Conservation (phyloP, 2,113 vertebrate genomes). For the Ahaetulla prasina region DNA sequence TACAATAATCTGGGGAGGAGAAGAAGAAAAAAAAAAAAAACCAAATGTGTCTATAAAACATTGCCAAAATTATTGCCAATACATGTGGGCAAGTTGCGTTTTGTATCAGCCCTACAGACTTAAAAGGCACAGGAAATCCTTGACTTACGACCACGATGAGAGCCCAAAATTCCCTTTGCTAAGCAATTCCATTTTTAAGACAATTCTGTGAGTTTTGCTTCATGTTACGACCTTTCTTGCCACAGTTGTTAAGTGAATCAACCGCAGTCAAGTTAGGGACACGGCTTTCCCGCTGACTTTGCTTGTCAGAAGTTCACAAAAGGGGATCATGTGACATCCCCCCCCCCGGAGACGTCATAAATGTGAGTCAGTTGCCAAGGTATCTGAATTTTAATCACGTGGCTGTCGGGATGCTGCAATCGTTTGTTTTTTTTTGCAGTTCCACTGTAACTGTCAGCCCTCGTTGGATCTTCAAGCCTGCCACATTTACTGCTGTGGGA, state of each 20-base stretch:
- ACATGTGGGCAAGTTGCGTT: not conserved
- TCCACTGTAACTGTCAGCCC: too few species aligned
- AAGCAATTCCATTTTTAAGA: not conserved
- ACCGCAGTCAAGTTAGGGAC: not conserved
- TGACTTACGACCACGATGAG: not conserved
- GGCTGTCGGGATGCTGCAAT: too few species aligned
- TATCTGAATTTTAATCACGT: too few species aligned
- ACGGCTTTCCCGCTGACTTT: not conserved
- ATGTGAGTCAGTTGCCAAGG: too few species aligned
- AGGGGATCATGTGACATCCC: too few species aligned
- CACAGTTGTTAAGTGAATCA: not conserved
- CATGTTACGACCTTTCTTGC: not conserved
- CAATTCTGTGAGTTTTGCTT: not conserved
- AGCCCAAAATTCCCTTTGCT: not conserved
- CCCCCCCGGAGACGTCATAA: too few species aligned
- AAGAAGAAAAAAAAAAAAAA: not conserved
- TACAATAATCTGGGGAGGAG: conserved; percentile 84
- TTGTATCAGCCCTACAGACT: not conserved
- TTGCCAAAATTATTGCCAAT: not conserved
- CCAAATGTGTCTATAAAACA: conserved; percentile 4
- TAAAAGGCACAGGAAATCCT: not conserved
- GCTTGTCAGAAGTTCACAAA: too few species aligned
- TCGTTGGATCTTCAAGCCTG: too few species aligned
- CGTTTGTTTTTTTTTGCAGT: too few species aligned
- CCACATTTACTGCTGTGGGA: too few species aligned